Conservation (phyloP, 2,797 vertebrate genomes). For the Urosaurus nigricauda region DNA sequence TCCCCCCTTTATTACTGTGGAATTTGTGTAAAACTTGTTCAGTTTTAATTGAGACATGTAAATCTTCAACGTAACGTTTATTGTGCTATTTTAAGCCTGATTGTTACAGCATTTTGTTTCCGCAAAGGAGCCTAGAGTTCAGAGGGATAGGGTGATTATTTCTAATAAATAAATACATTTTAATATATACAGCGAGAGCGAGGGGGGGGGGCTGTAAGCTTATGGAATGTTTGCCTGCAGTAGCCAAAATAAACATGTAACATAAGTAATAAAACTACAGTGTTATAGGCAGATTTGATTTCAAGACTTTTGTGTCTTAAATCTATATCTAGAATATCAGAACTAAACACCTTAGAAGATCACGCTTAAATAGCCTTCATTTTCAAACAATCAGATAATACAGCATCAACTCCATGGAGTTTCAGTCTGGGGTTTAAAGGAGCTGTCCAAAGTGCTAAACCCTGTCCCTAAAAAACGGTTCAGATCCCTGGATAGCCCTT, state of each 20-base stretch:
- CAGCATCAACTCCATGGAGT: neutral
- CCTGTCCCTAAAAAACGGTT: too few relatives aligned
- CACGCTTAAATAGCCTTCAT: neutral
- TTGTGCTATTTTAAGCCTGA: constrained; percentile 16
- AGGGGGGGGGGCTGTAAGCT: too few relatives aligned
- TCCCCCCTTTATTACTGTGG: constrained; percentile 36
- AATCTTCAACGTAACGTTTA: constrained; percentile 24
- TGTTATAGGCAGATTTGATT: neutral
- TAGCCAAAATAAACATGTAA: neutral
- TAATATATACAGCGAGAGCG: too few relatives aligned
- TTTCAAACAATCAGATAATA: neutral
- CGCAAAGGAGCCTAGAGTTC: neutral
- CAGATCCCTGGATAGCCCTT: too few relatives aligned
- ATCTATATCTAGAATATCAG: constrained; percentile 14
- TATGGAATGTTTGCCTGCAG: constrained; percentile 2
- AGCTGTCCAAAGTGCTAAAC: too few relatives aligned
- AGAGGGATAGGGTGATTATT: too few relatives aligned
- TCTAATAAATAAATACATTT: neutral
- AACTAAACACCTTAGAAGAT: neutral
- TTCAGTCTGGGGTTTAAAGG: too few relatives aligned
- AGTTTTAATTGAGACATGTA: constrained; percentile 56
- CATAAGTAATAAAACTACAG: neutral
- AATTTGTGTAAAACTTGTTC: constrained; percentile 45
- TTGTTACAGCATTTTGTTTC: neutral
- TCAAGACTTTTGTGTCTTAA: neutral